Percentiles rank a stretch among this genome's conserved stretches.
phyloP scores from a whole-genome alignment of 2,797 vertebrate genomes.

The Leptatherina wallacei region DNA sequence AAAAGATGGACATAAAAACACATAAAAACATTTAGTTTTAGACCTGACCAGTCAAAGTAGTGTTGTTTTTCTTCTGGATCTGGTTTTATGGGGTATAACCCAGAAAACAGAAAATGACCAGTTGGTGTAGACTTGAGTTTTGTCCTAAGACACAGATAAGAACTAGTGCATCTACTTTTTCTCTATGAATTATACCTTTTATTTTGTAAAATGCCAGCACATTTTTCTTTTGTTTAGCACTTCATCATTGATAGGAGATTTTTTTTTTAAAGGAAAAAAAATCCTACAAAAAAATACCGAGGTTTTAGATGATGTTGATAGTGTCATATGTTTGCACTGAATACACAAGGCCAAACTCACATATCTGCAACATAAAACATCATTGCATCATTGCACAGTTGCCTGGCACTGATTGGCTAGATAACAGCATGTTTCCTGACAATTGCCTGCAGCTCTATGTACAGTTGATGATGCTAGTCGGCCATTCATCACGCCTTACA shows the following conservation, averaged over 20 bases:
- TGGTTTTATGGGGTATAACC: neutral
- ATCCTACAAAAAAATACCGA: neutral
- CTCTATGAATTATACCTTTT: neutral
- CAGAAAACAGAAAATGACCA: neutral
- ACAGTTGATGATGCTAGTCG: constrained; percentile 42
- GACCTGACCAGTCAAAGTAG: neutral
- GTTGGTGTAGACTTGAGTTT: neutral
- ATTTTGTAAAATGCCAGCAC: neutral
- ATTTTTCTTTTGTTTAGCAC: neutral
- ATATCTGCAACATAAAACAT: neutral
- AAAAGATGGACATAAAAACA: no score
- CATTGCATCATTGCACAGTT: neutral
- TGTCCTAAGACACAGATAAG: neutral
- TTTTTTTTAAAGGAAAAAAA: neutral
- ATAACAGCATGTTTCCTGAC: constrained; percentile 54
- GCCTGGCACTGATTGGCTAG: constrained; percentile 48
- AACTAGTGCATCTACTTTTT: neutral
- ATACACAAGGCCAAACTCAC: neutral
- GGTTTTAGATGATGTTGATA: constrained; percentile 14
- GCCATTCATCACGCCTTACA: constrained; percentile 61
- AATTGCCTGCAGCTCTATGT: constrained; percentile 45
- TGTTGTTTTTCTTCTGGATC: neutral
- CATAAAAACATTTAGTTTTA: neutral
- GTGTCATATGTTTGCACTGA: constrained; percentile 3
- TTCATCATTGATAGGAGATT: neutral